phyloP scores from a whole-genome alignment of 2,797 vertebrate species.

The Lepilemur septentrionalis region DNA sequence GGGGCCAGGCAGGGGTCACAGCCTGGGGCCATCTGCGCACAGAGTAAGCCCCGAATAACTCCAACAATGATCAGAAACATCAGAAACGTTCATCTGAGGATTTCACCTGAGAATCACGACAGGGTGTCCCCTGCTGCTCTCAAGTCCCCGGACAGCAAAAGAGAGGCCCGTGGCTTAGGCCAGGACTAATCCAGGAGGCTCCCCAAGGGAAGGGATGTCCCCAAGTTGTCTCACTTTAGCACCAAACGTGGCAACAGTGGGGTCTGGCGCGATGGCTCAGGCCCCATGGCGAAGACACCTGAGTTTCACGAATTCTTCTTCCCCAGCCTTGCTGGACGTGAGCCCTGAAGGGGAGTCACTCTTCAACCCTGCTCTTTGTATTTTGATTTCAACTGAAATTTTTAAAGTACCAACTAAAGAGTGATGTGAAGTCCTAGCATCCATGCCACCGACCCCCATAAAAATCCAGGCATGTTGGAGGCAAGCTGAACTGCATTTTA shows the following conservation, averaged over 20 bases:
- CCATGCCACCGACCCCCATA: rapidly evolving
- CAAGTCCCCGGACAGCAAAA: background rate
- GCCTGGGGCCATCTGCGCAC: background rate
- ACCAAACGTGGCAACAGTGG: rapidly evolving
- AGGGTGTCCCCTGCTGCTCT: rapidly evolving
- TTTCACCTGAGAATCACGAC: background rate
- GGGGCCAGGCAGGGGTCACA: background rate
- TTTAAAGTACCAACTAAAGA: background rate
- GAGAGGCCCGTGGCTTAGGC: background rate
- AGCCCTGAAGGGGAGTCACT: background rate
- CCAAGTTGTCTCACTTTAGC: background rate
- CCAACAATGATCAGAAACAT: rapidly evolving
- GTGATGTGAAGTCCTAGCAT: background rate
- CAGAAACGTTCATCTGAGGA: background rate
- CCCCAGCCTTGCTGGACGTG: rapidly evolving
- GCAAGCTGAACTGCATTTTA: rapidly evolving
- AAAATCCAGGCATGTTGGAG: no score
- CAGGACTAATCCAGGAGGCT: no score
- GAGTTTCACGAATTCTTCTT: rapidly evolving
- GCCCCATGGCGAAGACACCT: background rate
- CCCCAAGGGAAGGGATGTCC: background rate
- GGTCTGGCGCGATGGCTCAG: rapidly evolving
- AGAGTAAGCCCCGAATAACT: background rate
- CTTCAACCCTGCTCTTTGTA: background rate
- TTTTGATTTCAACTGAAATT: background rate